Evolutionary conservation across 2,888 invertebrate species (phyloP), one percentile per base, ranked within the genome.

Genomic region (Danaus chrysippus): DNA sequence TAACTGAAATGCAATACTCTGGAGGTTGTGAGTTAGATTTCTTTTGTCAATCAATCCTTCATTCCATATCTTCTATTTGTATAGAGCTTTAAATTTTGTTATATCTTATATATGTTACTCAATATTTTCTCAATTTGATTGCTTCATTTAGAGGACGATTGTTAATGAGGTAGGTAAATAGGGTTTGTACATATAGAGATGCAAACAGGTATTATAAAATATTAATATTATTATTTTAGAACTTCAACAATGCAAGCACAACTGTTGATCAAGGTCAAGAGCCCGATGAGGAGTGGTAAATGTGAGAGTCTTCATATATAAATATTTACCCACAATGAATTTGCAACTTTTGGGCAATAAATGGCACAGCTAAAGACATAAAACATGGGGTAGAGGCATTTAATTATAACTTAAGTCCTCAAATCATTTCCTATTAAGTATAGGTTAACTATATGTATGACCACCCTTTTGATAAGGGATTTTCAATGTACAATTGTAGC

Each of bases 261-360:
- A 68, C 76, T 0, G 75, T 66, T 0, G 78, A 77, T 6, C 81
- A 79, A 62, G 86, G 86, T 12, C 79, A 84, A 46, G 92, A 93
- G 70, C 91, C 89, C 0, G 92, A 92, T 9, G 93, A 93, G 68
- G 87, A 86, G 34, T 93, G 93, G 93, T 93, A 92, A 74, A 74
- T 53, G 43, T 70, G 63, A 68, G 62, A 67, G 73, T 72, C 72
- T 76, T 78, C 72, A 78, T 71, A 74, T 70, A 73, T 67, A 62
- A 71, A 68, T 72, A 58, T 61, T 11, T 59, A 15, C 46, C 42
- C 54, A 10, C 70, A 69, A 68, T 72, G 67, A 71, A 66, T 64
- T 74, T 84, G 76, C 81, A 82, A 82, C 77, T 73, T 68, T 74
- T 82, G 81, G 77, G 82, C 79, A 70, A 71, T 79, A 79, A 79